Conservation (phyloP, 2,888 invertebrate genomes). For the Folsomia candida region DNA sequence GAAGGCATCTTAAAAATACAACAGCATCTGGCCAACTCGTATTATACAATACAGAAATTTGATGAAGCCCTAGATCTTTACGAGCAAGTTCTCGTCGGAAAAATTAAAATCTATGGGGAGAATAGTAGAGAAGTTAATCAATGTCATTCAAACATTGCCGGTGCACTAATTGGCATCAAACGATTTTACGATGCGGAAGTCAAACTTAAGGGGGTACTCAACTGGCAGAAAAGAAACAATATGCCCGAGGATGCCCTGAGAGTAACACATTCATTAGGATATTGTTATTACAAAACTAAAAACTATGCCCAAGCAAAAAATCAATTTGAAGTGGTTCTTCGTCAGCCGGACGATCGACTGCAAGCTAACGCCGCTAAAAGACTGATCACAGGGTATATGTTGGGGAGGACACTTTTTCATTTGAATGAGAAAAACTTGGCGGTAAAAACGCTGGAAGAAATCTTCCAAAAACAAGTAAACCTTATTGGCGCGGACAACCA, state of each 20-base stretch:
- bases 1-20: no score
- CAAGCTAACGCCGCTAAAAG: background rate
- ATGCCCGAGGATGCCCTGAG: background rate
- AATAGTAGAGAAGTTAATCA: background rate
- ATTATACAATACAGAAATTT: background rate
- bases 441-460: background rate
- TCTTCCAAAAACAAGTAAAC: background rate
- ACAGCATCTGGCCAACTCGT: background rate
- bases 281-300: background rate
- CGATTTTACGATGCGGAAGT: background rate
- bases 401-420: background rate
- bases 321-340: background rate
- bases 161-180: background rate
- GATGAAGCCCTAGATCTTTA: background rate
- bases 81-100: background rate
- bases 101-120: background rate
- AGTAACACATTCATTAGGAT: background rate
- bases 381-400: background rate
- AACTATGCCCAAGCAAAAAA: background rate
- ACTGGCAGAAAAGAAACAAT: background rate
- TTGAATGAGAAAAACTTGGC: background rate
- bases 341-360: background rate
- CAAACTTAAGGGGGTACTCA: background rate
- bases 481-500: background rate
- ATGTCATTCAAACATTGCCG: background rate